Percentiles rank a stretch among this genome's conserved stretches.
Evolutionary conservation across 2,888 invertebrate species (phyloP).

Genomic region (Scrobipalpa atriplicella): DNA sequence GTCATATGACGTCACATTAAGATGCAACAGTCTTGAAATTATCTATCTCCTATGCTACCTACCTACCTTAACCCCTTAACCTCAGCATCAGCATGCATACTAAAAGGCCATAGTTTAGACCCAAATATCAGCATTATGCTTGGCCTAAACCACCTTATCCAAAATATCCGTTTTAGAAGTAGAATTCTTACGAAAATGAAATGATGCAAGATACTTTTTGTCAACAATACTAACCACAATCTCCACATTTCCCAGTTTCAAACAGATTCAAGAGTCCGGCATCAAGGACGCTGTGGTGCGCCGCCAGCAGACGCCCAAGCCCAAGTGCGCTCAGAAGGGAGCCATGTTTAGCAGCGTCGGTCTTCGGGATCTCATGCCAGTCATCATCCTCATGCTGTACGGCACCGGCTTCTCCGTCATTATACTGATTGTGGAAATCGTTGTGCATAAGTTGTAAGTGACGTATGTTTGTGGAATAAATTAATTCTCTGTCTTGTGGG

Average conservation of each 20-base stretch:
- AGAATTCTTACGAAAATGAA: too few species aligned
- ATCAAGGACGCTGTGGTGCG: constrained; percentile 61
- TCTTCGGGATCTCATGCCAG: constrained; percentile 68
- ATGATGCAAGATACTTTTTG: not conserved
- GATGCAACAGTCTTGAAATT: too few species aligned
- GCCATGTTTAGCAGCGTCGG: constrained; percentile 76
- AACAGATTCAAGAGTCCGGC: constrained; percentile 82
- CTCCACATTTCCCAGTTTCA: constrained; percentile 58
- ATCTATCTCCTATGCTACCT: too few species aligned
- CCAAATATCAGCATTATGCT: too few species aligned
- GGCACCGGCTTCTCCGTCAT: constrained; percentile 57
- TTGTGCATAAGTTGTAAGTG: constrained; percentile 50
- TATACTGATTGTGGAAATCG: constrained; percentile 49
- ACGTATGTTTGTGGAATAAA: too few species aligned
- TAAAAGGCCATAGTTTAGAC: too few species aligned
- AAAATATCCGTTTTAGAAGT: too few species aligned
- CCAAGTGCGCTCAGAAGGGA: constrained; percentile 51
- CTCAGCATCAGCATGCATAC: too few species aligned
- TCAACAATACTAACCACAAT: not conserved
- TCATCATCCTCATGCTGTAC: constrained; percentile 66
- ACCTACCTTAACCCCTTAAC: too few species aligned
- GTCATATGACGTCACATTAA: too few species aligned
- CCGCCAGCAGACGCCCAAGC: constrained; percentile 56
- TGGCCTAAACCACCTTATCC: too few species aligned
- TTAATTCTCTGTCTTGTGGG: too few species aligned